Conservation (phyloP, 2,888 invertebrate genomes). For the Metalampra italica region DNA sequence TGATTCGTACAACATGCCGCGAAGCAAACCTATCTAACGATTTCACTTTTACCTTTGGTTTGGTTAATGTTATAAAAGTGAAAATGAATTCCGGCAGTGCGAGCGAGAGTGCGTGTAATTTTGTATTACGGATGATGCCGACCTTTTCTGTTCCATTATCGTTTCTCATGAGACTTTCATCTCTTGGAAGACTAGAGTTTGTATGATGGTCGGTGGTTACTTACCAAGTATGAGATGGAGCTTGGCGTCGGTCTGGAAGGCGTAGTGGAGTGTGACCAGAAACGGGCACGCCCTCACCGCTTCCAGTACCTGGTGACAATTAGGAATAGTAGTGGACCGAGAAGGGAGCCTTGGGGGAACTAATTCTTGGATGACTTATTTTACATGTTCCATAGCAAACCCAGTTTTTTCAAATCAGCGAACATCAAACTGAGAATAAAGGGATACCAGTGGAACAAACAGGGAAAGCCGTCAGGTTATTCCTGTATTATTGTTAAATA, state of each 20-base stretch:
- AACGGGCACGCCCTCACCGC: slow-evolving; percentile 96
- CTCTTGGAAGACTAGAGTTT: background rate
- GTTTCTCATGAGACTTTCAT: too few species aligned
- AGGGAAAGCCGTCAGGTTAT: too few species aligned
- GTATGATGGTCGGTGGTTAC: slow-evolving; percentile 31
- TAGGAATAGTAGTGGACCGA: slow-evolving; percentile 12
- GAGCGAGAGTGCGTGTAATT: background rate
- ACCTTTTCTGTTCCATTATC: background rate
- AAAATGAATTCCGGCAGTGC: background rate
- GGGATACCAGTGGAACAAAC: too few species aligned
- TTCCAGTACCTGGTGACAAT: slow-evolving; percentile 85
- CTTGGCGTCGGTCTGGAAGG: slow-evolving; percentile 98
- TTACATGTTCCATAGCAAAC: too few species aligned
- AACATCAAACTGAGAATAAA: too few species aligned
- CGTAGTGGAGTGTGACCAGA: slow-evolving; percentile 97
- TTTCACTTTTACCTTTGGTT: background rate
- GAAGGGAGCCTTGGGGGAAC: slow-evolving; percentile 6
- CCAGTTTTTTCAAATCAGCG: too few species aligned
- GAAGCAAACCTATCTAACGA: background rate
- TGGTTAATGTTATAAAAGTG: background rate
- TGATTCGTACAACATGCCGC: too few species aligned
- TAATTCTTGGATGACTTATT: too few species aligned
- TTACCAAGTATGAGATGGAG: slow-evolving; percentile 97
- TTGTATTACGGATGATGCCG: background rate
- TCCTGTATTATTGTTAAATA: too few species aligned